Base-by-base conservation (phyloP, 1,140 invertebrate species). In the Listronotus oregonensis region DNA sequence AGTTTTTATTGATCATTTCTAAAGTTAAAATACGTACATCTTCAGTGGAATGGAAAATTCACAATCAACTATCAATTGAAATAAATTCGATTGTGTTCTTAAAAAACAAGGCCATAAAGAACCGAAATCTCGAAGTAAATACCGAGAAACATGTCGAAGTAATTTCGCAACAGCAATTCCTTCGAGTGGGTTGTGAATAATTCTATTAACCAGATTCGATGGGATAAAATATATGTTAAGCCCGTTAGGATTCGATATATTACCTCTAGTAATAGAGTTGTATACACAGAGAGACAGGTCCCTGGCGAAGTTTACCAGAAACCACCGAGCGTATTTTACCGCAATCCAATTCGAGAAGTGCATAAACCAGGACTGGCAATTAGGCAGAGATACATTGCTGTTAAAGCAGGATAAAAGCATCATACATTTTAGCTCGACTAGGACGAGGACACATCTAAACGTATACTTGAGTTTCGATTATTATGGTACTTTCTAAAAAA, bases 261-360 rank as follows among this genome's bases (percentile, higher is more conserved):
- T 74, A 75, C 74, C 74, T 75, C 74, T 67, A 55, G 71, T 75
- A 75, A 75, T 74, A 72, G 73, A 73, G 71, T 70, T 70, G 73
- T 75, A 55, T 62, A 66, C 57, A 59, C 11, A 59, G 51, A 73
- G 71, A 74, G 72, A 73, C 73, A 74, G 72, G 72, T 77, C 71
- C 69, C 71, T 70, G 51, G 70, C 70, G 68, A 73, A 74, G 75
- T 76, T 76, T 74, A 73, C 72, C 71, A 76, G 75, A 74, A 77
- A 77, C 76, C 76, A 72, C 76, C 71, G 65, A 71, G 74, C 74
- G 76, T 75, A 78, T 78, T 78, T 77, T 75, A 76, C 75, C 75
- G 67, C 75, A 76, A 77, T 78, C 75, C 75, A 78, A 78, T 78
- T 78, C 75, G 68, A 65, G 68, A 72, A 75, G 69, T 77, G 74